Evolutionary conservation across 2,113 vertebrate species (phyloP).

Genomic region (Pristiophorus japonicus): DNA sequence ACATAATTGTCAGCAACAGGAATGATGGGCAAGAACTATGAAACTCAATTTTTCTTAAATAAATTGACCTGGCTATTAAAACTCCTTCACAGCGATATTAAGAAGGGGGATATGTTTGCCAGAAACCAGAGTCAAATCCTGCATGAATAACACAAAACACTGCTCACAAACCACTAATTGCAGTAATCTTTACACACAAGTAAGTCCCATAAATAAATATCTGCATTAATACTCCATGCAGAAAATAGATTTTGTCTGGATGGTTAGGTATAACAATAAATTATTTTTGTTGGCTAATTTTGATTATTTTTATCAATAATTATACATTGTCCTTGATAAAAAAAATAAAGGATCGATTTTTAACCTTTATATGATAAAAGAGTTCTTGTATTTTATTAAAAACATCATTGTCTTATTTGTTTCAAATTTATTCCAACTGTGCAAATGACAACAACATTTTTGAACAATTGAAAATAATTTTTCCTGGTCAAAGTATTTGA

Average conservation of each 20-base stretch:
- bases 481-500: not conserved
- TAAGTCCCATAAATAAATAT: not conserved
- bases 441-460: not conserved
- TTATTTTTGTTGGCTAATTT: slow-evolving; percentile 12
- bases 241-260: slow-evolving; percentile 8
- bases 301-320: slow-evolving; percentile 8
- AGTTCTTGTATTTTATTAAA: not conserved
- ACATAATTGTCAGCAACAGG: slow-evolving; percentile 67
- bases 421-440: slow-evolving; percentile 28
- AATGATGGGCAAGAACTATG: slow-evolving; percentile 63
- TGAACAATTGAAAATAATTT: not conserved
- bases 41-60: slow-evolving; percentile 62
- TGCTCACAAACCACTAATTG: slow-evolving; percentile 20
- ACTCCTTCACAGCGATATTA: slow-evolving; percentile 33
- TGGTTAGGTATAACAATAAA: not conserved
- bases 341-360: not conserved
- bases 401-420: not conserved
- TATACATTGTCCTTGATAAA: not conserved
- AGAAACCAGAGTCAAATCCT: slow-evolving; percentile 18
- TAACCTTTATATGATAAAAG: not conserved
- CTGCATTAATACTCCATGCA: not conserved
- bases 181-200: slow-evolving; percentile 2
- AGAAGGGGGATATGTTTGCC: slow-evolving; percentile 6
- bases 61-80: slow-evolving; percentile 50
- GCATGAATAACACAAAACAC: not conserved